Conservation (phyloP, 2,888 invertebrate genomes). For the Sinodicranocentrus sp. region DNA sequence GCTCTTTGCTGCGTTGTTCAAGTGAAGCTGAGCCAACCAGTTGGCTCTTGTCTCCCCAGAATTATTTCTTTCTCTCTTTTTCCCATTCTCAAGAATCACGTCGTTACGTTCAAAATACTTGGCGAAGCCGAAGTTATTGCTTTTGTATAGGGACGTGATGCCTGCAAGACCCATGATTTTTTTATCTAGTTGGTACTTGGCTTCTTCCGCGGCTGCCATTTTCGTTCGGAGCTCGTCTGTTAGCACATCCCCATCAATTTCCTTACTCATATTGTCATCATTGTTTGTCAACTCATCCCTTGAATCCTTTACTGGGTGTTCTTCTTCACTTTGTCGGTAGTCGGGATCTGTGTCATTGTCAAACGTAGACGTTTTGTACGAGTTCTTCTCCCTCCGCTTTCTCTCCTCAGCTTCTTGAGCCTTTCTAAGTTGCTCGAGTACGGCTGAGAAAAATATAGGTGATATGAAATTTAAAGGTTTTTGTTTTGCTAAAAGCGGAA, state of each 20-base stretch:
- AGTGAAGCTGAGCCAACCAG: conserved; percentile 35
- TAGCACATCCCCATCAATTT: too few relatives aligned
- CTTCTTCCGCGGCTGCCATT: conserved; percentile 35
- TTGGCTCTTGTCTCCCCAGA: background rate
- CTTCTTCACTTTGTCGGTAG: too few relatives aligned
- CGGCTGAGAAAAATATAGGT: conserved; percentile 44
- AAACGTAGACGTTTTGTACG: conserved; percentile 4
- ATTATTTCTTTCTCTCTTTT: background rate
- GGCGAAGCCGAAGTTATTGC: conserved; percentile 45
- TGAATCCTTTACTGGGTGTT: too few relatives aligned
- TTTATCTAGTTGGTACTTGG: conserved; percentile 27
- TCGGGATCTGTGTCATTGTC: background rate
- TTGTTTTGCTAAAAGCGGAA: background rate
- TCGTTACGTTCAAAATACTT: conserved; percentile 51
- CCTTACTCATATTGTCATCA: too few relatives aligned
- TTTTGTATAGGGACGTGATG: conserved; percentile 45
- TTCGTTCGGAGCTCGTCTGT: background rate
- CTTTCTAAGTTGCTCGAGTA: conserved; percentile 41
- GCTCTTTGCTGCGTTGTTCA: background rate
- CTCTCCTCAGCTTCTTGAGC: conserved; percentile 43
- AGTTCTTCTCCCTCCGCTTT: background rate
- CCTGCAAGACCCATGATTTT: conserved; percentile 49
- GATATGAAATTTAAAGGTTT: background rate
- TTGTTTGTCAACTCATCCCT: too few relatives aligned
- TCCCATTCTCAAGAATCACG: conserved; percentile 11